phyloP scores from a whole-genome alignment of 2,888 invertebrate species.

The Pristionchus exspectatus region DNA sequence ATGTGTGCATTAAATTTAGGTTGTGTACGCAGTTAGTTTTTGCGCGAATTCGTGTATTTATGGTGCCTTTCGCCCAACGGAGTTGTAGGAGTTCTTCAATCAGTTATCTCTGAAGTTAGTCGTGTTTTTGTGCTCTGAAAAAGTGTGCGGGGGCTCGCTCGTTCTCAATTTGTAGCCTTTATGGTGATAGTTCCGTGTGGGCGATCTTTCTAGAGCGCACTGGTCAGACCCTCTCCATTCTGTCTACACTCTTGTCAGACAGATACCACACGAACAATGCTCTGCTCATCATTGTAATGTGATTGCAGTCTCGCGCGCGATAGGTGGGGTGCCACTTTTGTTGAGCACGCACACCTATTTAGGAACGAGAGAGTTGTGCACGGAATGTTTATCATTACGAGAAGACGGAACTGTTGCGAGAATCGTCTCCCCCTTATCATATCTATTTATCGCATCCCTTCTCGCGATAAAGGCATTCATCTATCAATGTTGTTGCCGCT shows the following conservation, averaged over 20 bases:
- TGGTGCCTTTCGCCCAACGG: slow-evolving; percentile 20
- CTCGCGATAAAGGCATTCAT: background rate
- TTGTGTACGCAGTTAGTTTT: slow-evolving; percentile 15
- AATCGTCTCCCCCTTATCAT: background rate
- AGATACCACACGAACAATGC: background rate
- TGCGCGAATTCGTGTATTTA: background rate
- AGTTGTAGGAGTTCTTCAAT: slow-evolving; percentile 5
- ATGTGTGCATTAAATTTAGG: background rate
- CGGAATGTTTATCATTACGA: background rate
- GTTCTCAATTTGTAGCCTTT: background rate
- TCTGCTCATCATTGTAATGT: background rate
- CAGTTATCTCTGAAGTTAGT: slow-evolving; percentile 1
- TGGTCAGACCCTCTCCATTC: background rate
- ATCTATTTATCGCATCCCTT: background rate
- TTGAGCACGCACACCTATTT: background rate
- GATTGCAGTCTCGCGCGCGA: background rate
- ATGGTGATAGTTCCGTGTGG: slow-evolving; percentile 6
- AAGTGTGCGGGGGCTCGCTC: background rate
- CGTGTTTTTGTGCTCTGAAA: background rate
- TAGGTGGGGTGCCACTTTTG: slow-evolving; percentile 3
- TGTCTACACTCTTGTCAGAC: background rate
- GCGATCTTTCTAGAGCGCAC: background rate
- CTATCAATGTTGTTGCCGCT: background rate
- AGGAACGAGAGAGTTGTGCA: background rate
- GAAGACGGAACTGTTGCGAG: background rate